phyloP scores from a whole-genome alignment of 92 coral and sea anemone species.

The Actinostola sp. region DNA sequence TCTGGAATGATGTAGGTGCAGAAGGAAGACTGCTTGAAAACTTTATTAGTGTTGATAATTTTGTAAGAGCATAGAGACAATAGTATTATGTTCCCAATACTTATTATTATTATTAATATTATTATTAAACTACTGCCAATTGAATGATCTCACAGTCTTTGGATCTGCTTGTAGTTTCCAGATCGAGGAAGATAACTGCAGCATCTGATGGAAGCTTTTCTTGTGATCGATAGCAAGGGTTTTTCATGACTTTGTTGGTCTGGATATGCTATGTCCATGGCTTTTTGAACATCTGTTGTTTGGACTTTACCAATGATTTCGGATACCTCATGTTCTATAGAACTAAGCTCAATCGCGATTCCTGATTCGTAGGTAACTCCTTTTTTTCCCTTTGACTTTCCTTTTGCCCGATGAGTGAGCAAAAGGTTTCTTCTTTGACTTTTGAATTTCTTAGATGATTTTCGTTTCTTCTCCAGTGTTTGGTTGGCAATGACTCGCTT shows the following conservation, averaged over 20 bases:
- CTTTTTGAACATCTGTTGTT: not conserved
- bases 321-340: conserved; percentile 9
- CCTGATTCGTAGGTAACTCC: conserved; percentile 5
- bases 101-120: too few relatives aligned
- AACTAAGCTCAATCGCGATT: conserved; percentile 16
- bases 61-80: too few relatives aligned
- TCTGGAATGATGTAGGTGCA: conserved; percentile 4
- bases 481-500: too few relatives aligned
- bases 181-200: not conserved
- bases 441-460: not conserved
- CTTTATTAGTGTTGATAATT: too few relatives aligned
- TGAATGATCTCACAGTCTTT: conserved; percentile 23
- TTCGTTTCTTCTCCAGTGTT: conserved; percentile 6
- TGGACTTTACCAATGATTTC: not conserved
- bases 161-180: conserved; percentile 25
- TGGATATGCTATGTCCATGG: not conserved
- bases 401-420: conserved; percentile 11
- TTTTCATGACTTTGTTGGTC: too few relatives aligned
- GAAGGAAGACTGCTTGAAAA: conserved; percentile 2
- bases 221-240: too few relatives aligned
- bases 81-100: too few relatives aligned
- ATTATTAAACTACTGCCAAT: conserved; percentile 22
- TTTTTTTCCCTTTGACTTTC: not conserved
- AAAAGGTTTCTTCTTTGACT: not conserved
- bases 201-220: too few relatives aligned